phyloP scores from a whole-genome alignment of 2,888 invertebrate species.

The Panorpa germanica region DNA sequence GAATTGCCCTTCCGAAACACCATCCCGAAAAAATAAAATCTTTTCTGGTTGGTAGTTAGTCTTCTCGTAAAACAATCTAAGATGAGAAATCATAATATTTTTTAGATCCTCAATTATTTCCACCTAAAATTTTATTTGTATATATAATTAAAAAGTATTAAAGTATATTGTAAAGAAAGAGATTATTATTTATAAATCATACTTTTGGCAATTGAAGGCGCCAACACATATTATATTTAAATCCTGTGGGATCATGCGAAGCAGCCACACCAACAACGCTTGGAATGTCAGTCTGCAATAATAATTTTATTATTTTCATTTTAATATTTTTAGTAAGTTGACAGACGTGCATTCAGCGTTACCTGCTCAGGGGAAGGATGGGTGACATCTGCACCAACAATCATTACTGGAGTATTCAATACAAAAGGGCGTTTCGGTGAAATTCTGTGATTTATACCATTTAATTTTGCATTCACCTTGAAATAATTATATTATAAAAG shows the following conservation, averaged over 20 bases:
- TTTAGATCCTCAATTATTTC: slow-evolving; percentile 62
- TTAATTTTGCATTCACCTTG: slow-evolving; percentile 60
- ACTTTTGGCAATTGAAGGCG: slow-evolving; percentile 53
- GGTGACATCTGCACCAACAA: slow-evolving; percentile 81
- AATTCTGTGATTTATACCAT: slow-evolving; percentile 58
- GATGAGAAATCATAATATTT: slow-evolving; percentile 43
- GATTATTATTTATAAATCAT: too few species aligned
- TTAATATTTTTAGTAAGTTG: too few species aligned
- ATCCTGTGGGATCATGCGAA: slow-evolving; percentile 45
- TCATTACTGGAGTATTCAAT: too few species aligned
- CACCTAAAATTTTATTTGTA: too few species aligned
- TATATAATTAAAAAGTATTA: too few species aligned
- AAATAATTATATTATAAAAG: too few species aligned
- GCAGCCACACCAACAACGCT: slow-evolving; percentile 61
- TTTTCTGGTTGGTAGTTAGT: too few species aligned
- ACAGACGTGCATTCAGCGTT: too few species aligned
- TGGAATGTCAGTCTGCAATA: too few species aligned
- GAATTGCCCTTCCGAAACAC: slow-evolving; percentile 78
- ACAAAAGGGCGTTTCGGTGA: too few species aligned
- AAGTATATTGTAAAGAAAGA: too few species aligned
- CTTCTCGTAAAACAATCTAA: slow-evolving; percentile 32
- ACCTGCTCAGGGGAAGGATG: slow-evolving; percentile 77
- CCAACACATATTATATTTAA: slow-evolving; percentile 54
- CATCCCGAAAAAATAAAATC: slow-evolving; percentile 67
- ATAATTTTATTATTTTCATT: too few species aligned